Evolutionary conservation across 2,888 invertebrate genomes (phyloP).

Genomic region (Pteria penguin): DNA sequence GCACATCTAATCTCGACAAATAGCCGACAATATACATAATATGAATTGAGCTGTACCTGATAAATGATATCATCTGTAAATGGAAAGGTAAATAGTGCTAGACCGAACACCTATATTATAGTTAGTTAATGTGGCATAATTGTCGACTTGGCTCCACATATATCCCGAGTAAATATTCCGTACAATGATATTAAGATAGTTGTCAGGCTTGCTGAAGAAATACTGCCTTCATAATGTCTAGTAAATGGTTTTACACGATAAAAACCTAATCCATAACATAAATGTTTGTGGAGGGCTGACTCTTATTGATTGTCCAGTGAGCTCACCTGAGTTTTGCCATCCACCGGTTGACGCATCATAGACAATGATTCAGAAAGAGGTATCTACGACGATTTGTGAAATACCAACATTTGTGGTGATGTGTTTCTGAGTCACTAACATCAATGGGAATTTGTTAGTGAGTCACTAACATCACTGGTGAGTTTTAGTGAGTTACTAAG

Average conservation of each 20-base stretch:
- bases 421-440: no score
- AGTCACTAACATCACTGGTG: no score
- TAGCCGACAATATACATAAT: slow-evolving; percentile 45
- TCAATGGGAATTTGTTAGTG: no score
- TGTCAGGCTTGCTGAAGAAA: slow-evolving; percentile 34
- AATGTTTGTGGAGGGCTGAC: slow-evolving; percentile 40
- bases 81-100: slow-evolving; percentile 38
- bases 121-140: slow-evolving; percentile 46
- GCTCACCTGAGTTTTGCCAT: neutral
- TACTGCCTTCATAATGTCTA: slow-evolving; percentile 43
- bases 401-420: no score
- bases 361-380: no score
- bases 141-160: slow-evolving; percentile 32
- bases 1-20: slow-evolving; percentile 44
- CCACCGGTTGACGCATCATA: no score
- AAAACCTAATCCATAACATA: slow-evolving; percentile 42
- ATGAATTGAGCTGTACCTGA: slow-evolving; percentile 41
- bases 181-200: slow-evolving; percentile 34
- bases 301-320: slow-evolving; percentile 16
- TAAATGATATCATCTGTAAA: slow-evolving; percentile 42
- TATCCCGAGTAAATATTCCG: slow-evolving; percentile 30
- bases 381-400: no score
- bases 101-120: slow-evolving; percentile 41
- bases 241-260: slow-evolving; percentile 37
- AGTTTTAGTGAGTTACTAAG: no score